These are phyloP conservation scores for Melanostigma gelatinosum DNA, from an alignment of 2,113 vertebrate species.

Conservation along the genomic window DNA sequence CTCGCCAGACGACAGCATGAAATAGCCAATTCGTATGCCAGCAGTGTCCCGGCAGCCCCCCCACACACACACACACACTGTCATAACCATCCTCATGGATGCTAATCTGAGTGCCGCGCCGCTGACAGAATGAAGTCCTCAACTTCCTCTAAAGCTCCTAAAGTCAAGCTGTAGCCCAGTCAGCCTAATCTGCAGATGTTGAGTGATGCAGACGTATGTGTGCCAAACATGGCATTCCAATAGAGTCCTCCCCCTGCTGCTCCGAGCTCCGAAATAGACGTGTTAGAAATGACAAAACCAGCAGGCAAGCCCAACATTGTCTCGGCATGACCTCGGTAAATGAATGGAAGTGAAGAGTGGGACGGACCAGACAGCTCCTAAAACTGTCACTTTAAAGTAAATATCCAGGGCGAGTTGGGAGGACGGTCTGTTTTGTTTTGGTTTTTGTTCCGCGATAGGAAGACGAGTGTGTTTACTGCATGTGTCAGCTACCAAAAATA, in stretches of 20 bases:
- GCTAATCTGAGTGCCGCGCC: slow-evolving; percentile 60
- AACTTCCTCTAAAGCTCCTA: slow-evolving; percentile 46
- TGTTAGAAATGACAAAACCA: slow-evolving; percentile 68
- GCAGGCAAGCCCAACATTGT: slow-evolving; percentile 61
- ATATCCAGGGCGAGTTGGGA: slow-evolving; percentile 36
- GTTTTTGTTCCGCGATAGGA: slow-evolving; percentile 20
- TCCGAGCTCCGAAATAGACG: slow-evolving; percentile 69
- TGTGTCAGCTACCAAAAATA: slow-evolving; percentile 30
- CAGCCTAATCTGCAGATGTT: slow-evolving; percentile 60
- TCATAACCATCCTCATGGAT: slow-evolving; percentile 38
- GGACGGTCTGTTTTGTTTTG: not conserved
- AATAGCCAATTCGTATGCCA: slow-evolving; percentile 8
- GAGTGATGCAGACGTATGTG: slow-evolving; percentile 56
- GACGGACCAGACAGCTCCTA: slow-evolving; percentile 41
- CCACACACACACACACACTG: slow-evolving; percentile 6
- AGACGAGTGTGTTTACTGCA: not conserved
- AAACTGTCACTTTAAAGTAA: slow-evolving; percentile 66
- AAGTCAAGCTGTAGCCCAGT: slow-evolving; percentile 52
- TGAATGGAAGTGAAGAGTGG: slow-evolving; percentile 62
- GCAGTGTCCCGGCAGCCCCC: not conserved
- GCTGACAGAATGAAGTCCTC: slow-evolving; percentile 52
- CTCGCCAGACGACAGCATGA: slow-evolving; percentile 1
- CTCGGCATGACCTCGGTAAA: slow-evolving; percentile 59
- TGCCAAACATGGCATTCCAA: slow-evolving; percentile 68
- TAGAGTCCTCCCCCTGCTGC: slow-evolving; percentile 44